These are phyloP conservation scores for Lipophrys pholis DNA, from an alignment of 2,113 vertebrate species.

Conservation along the genomic window DNA sequence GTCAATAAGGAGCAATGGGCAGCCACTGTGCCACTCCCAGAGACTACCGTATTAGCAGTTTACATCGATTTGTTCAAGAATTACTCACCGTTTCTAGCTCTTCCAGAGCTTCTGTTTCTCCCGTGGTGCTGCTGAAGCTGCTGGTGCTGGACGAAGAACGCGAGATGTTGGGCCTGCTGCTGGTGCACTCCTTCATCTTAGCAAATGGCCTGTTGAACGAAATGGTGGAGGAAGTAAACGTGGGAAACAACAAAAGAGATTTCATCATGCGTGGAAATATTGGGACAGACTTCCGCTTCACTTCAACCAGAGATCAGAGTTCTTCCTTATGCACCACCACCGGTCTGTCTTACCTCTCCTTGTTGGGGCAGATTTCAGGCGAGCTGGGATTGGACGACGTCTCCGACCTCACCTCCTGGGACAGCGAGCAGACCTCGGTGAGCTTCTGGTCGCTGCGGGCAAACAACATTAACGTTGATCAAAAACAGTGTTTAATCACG, in stretches of 20 bases:
- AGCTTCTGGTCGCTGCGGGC: slow-evolving; percentile 86
- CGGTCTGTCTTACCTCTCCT: slow-evolving; percentile 88
- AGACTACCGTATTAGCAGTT: no score
- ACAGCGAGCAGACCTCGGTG: slow-evolving; percentile 86
- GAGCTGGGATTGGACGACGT: slow-evolving; percentile 96
- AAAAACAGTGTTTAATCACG: no score
- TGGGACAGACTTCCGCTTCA: background rate
- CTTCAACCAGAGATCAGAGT: no score
- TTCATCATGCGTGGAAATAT: background rate
- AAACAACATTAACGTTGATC: background rate
- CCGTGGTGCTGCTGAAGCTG: slow-evolving; percentile 96
- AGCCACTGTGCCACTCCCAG: no score
- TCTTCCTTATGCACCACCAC: no score
- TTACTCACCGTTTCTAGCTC: slow-evolving; percentile 90
- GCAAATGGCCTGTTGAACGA: slow-evolving; percentile 84
- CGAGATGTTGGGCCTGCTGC: slow-evolving; percentile 90
- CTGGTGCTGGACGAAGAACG: slow-evolving; percentile 97
- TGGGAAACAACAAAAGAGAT: background rate
- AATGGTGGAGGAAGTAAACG: background rate
- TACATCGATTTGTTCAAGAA: no score
- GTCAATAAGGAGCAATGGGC: no score
- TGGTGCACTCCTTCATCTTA: slow-evolving; percentile 91
- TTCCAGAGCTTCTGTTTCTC: slow-evolving; percentile 92
- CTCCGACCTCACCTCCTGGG: slow-evolving; percentile 93
- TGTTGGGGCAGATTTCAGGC: slow-evolving; percentile 95